Base-by-base conservation (phyloP, 2,888 invertebrate species). In the Chloroclystis v-ata region DNA sequence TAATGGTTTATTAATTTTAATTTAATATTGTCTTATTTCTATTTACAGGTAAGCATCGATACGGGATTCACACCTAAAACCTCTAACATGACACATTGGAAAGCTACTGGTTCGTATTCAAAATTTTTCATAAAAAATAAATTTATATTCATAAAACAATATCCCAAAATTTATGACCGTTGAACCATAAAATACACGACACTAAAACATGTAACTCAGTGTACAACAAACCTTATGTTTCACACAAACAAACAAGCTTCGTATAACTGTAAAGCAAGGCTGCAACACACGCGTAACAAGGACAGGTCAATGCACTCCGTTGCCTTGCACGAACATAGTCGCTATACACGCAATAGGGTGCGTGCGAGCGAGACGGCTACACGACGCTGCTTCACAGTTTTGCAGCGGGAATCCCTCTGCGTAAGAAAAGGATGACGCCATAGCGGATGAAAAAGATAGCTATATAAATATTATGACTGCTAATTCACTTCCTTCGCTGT, bases 241-340 rank as follows among this genome's bases (percentile, higher is more conserved):
- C 84, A 85, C 77, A 72, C 62, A 57, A 78, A 78, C 75, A 79
- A 67, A 69, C 57, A 74, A 54, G 68, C 61, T 56, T 55, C 65
- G 69, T 79, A 76, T 81, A 83, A 83, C 83, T 79, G 82, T 82
- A 84, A 78, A 82, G 84, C 85, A 87, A 87, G 86, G 86, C 84
- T 86, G 81, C 86, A 16, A 86, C 87, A 87, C 87, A 76, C 63
- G 52, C 67, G 49, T 65, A 87, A 77, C 87, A 87, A 87, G 87
- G 87, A 87, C 87, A 87, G 87, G 86, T 87, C 87, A 86, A 84
- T 78, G 86, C 79, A 82, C 87, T 84, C 78, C 57, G 80, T 86
- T 85, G 85, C 87, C 87, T 87, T 87, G 86, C 80, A 74, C 72
- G 77, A 82, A 68, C 66, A 75, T 67, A 69, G 70, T 61, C 53